Evolutionary conservation across 2,888 invertebrate species (phyloP), one percentile per base, ranked within the genome.

Genomic region (Sminthurinus aureus): DNA sequence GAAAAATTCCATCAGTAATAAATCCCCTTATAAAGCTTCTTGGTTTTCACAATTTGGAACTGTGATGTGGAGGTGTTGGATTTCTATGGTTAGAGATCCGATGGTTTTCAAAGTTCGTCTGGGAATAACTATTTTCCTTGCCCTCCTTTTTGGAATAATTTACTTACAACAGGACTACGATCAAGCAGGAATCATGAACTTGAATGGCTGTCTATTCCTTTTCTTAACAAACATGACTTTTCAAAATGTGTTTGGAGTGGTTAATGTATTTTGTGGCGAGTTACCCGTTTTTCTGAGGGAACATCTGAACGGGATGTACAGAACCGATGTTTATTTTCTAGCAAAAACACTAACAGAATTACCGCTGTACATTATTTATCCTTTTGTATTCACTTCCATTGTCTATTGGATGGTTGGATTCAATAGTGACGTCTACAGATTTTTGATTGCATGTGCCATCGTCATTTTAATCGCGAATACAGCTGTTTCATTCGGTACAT

Each of bases 211-310:
- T 50, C 92, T 98, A 82, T 98, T 97, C 90, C 93, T 97, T 89
- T 95, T 97, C 90, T 92, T 97, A 77, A 96, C 96, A 20, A 97
- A 96, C 90, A 95, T 97, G 94, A 97, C 97, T 9, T 97, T 98
- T 91, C 96, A 83, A 71, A 83, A 83, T 58, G 71, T 79, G 0
- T 75, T 78, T 67, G 26, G 52, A 26, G 83, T 83, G 1, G 58
- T 79, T 0, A 83, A 83, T 50, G 83, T 83, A 26, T 83, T 83
- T 24, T 77, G 77, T 69, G 66, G 51, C 0, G 83, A 83, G 15
- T 38, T 78, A 0, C 83, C 83, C 4, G 64, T 83, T n/a, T 83
- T 71, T 64, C 69, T 78, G 6, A 9, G 97, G 18, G 98, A 98
- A 90, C 94, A 97, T 89, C 93, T 94, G 85, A 96, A 95, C 89